Conservation (phyloP, 2,888 invertebrate species). For the Sphaerophoria taeniata region DNA sequence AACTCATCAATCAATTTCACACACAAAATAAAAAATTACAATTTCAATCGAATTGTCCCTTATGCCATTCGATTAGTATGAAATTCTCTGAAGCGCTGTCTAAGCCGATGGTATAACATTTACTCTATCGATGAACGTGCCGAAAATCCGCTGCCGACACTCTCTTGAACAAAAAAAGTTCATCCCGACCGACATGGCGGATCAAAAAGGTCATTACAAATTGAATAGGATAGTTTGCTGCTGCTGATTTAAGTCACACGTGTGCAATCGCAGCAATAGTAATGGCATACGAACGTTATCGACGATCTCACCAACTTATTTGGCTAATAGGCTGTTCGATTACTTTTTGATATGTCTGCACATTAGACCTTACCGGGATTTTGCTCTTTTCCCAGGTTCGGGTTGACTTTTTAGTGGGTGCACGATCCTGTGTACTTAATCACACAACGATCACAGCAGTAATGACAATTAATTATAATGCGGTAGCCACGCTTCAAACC, state of each 20-base stretch:
- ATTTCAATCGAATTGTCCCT: constrained; percentile 61
- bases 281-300: constrained; percentile 16
- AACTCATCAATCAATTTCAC: constrained; percentile 70
- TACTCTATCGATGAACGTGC: not conserved
- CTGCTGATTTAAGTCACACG: not conserved
- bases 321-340: constrained; percentile 49
- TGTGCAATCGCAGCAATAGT: not conserved
- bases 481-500: too few relatives aligned
- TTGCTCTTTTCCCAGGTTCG: constrained; percentile 7
- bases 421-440: constrained; percentile 26
- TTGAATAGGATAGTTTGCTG: constrained; percentile 50
- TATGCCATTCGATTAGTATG: constrained; percentile 61
- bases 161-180: constrained; percentile 47
- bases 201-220: constrained; percentile 67
- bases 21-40: constrained; percentile 42
- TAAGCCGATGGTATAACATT: not conserved
- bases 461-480: too few relatives aligned
- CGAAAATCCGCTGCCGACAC: constrained; percentile 54
- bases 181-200: constrained; percentile 20
- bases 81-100: constrained; percentile 17
- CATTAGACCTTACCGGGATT: constrained; percentile 54
- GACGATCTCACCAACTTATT: constrained; percentile 58
- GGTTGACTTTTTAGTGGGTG: not conserved
- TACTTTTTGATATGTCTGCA: constrained; percentile 35
- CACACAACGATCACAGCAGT: not conserved